Evolutionary conservation across 2,113 vertebrate species (phyloP), one percentile per base, ranked within the genome.

Genomic region (Psilopsiagon aurifrons): DNA sequence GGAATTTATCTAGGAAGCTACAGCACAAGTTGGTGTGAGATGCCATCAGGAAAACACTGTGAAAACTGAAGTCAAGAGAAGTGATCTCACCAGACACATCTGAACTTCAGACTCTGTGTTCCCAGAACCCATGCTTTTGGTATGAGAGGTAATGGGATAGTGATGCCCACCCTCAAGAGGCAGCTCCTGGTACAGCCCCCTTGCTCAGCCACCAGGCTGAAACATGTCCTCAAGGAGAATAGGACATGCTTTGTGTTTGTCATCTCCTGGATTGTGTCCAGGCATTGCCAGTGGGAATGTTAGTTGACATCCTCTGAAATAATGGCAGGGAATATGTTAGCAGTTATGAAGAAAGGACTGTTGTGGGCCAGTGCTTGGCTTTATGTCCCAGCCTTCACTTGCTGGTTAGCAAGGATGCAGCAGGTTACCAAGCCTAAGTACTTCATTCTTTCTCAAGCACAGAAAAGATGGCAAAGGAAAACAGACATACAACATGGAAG

Each of bases 1-100:
- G 49, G 88, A 77, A 93, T 97, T 97, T 95, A 82, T 97, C 96
- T 90, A 49, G 62, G 78, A 97, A 92, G 76, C 62, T 86, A 74
- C 67, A 87, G 92, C 33, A 16, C 62, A 63, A 86, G 66, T 68
- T 69, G 78, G 76, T 92, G 41, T 6, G 18, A 97, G 94, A 94
- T 90, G 87, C n/a, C 84, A 95, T 95, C 90, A 97, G 84, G 33
- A 95, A 95, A 96, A 90, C 22, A 47, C 29, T 23, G 43, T 15
- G 24, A 86, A 81, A 75, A 71, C 20, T 33, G 37, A 71, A 75
- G 63, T 60, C 66, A 43, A 81, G 67, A 59, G 29, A 73, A 83
- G 8, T 11, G 33, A 83, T 75, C 52, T 55, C 75, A 31, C 35
- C 33, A 71, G 51, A 10, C 27, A 31, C 4, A 2, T 64, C 27